phyloP scores from a whole-genome alignment of 2,797 vertebrate genomes.

The Galaxias olidus region DNA sequence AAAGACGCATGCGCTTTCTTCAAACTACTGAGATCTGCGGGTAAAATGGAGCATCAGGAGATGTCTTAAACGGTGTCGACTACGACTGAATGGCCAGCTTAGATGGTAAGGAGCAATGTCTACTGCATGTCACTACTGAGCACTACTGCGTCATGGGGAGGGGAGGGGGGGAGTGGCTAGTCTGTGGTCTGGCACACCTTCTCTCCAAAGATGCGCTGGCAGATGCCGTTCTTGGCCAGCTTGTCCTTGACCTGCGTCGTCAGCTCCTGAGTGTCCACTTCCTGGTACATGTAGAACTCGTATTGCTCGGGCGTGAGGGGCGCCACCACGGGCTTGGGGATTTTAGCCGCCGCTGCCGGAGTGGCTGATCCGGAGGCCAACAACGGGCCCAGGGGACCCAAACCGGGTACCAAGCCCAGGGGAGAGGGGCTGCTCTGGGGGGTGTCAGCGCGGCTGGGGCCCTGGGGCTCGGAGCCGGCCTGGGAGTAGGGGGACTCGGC shows the following conservation, averaged over 20 bases:
- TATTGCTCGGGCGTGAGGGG: constrained; percentile 90
- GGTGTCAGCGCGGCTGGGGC: constrained; percentile 82
- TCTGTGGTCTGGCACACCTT: constrained; percentile 75
- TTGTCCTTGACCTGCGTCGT: constrained; percentile 91
- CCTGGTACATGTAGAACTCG: constrained; percentile 92
- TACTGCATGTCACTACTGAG: too few relatives aligned
- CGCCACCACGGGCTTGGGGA: constrained; percentile 80
- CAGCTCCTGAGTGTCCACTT: constrained; percentile 89
- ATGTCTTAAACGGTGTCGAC: too few relatives aligned
- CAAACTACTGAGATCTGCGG: constrained; percentile 40
- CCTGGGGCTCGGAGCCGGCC: constrained; percentile 81
- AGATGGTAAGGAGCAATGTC: background rate
- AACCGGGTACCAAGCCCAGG: constrained; percentile 20
- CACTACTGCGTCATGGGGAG: background rate
- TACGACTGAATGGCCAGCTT: background rate
- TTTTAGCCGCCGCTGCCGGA: constrained; percentile 62
- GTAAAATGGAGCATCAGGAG: background rate
- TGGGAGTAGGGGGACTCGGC: constrained; percentile 86
- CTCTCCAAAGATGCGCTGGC: constrained; percentile 90
- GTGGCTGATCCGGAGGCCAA: constrained; percentile 54
- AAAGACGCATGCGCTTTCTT: background rate
- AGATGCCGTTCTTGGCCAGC: constrained; percentile 92
- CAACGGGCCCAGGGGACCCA: constrained; percentile 72
- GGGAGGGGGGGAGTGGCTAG: background rate
- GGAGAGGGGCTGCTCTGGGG: constrained; percentile 86